phyloP scores from a whole-genome alignment of 2,888 invertebrate genomes.

The Pollenia griseotomentosa region DNA sequence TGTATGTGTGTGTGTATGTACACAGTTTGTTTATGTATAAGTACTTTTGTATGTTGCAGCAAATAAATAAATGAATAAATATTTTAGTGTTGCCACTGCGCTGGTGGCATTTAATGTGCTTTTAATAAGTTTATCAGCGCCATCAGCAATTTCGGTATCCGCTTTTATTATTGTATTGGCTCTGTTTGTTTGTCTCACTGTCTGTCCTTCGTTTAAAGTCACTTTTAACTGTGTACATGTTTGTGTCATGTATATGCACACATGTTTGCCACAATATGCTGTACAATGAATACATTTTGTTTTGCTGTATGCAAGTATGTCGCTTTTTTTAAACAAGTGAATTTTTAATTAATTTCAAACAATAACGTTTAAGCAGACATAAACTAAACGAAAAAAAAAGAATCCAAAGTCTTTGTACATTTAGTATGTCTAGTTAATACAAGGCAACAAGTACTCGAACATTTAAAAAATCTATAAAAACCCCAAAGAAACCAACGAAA shows the following conservation, averaged over 20 bases:
- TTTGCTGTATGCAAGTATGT: conserved; percentile 50
- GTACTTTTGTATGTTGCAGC: conserved; percentile 47
- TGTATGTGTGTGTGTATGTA: conserved; percentile 17
- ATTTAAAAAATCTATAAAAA: conserved; percentile 41
- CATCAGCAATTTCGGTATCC: conserved; percentile 82
- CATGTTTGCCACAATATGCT: conserved; percentile 47
- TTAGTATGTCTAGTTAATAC: conserved; percentile 53
- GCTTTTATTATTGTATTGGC: conserved; percentile 55
- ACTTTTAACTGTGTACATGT: conserved; percentile 16
- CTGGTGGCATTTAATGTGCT: conserved; percentile 82
- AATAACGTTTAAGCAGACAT: conserved; percentile 53
- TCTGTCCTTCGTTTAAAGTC: conserved; percentile 35
- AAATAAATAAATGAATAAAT: conserved; percentile 73
- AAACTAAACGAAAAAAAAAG: conserved; percentile 6
- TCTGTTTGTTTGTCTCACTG: conserved; percentile 38
- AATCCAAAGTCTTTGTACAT: conserved; percentile 36
- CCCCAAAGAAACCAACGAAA: conserved; percentile 27
- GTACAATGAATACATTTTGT: conserved; percentile 40
- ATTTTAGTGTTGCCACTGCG: conserved; percentile 78
- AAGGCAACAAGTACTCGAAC: conserved; percentile 27
- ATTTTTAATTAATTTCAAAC: conserved; percentile 74
- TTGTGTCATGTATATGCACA: conserved; percentile 26
- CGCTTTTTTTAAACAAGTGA: conserved; percentile 64
- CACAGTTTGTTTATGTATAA: conserved; percentile 20
- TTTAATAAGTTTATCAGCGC: conserved; percentile 82